Conservation (phyloP, 2,797 vertebrate genomes). For the Rhynchonycteris naso region DNA sequence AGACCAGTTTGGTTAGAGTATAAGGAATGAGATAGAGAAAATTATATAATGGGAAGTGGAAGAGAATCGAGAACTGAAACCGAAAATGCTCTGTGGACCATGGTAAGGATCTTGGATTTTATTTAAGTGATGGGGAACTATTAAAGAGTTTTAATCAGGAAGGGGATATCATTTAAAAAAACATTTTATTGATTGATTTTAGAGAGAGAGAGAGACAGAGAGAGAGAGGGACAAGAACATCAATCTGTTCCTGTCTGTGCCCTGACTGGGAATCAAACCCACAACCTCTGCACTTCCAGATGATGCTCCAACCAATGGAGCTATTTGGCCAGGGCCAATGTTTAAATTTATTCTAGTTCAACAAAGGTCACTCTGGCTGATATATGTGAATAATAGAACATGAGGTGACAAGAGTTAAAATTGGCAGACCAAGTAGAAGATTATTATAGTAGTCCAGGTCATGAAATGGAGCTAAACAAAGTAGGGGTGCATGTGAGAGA, state of each 20-base stretch:
- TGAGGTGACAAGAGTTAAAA: conserved; percentile 1
- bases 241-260: too few relatives aligned
- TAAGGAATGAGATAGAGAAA: not conserved
- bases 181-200: too few relatives aligned
- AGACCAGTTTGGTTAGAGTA: not conserved
- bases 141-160: conserved; percentile 27
- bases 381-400: not conserved
- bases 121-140: not conserved
- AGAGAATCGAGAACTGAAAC: not conserved
- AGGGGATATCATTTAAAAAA: not conserved
- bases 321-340: too few relatives aligned
- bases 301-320: too few relatives aligned
- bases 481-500: not conserved
- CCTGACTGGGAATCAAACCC: too few relatives aligned
- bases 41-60: not conserved
- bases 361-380: conserved; percentile 25
- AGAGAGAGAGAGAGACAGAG: too few relatives aligned
- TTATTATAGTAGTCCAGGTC: not conserved
- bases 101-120: not conserved
- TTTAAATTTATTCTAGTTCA: not conserved
- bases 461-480: not conserved
- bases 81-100: not conserved
- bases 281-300: too few relatives aligned
- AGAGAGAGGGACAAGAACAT: too few relatives aligned
- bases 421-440: not conserved